These are phyloP conservation scores for Myotis planiceps DNA, from an alignment of 2,797 vertebrate species.

Conservation along the genomic window DNA sequence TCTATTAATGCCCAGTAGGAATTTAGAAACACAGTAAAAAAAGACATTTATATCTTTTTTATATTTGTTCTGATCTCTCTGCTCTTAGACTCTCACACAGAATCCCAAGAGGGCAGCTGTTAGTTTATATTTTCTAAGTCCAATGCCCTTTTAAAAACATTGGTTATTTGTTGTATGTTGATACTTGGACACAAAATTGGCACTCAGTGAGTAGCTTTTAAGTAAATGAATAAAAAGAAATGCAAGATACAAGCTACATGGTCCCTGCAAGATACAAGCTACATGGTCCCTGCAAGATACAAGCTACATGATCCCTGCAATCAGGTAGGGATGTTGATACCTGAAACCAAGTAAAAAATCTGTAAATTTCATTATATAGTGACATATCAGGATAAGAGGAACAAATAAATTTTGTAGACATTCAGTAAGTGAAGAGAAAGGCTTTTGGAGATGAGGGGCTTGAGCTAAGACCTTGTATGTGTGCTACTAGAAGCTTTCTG, in stretches of 20 bases:
- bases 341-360: background rate
- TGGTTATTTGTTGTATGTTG: background rate
- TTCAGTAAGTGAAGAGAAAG: conserved; percentile 7
- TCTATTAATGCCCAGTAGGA: background rate
- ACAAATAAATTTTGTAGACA: background rate
- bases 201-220: background rate
- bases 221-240: background rate
- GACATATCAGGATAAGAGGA: background rate
- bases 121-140: conserved; percentile 9
- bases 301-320: background rate
- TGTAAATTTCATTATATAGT: conserved; percentile 1
- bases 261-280: background rate
- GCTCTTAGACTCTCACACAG: background rate
- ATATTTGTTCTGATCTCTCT: background rate
- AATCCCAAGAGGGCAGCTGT: background rate
- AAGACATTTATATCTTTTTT: background rate
- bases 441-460: conserved; percentile 10
- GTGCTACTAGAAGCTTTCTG: background rate
- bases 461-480: background rate
- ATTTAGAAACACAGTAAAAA: conserved; percentile 47
- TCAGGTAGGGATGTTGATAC: background rate
- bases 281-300: background rate
- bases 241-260: background rate
- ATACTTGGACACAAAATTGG: conserved; percentile 1
- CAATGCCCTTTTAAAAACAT: conserved; percentile 26